Evolutionary conservation across 2,113 vertebrate species (phyloP), one percentile per base, ranked within the genome.

Genomic region (Cyanoliseus patagonus): DNA sequence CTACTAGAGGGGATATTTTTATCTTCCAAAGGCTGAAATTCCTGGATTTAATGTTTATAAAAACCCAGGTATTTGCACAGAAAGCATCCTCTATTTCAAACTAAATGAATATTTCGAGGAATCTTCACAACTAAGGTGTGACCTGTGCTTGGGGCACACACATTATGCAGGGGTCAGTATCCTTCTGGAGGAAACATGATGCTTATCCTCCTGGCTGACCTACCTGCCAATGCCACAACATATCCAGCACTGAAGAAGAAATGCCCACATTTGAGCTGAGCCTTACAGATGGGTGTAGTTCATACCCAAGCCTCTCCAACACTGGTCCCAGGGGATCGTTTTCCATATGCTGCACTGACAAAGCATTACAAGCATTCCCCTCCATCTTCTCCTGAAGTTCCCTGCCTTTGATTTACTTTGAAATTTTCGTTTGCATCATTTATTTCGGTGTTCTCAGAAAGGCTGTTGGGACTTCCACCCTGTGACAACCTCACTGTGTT

Each of bases 261-360:
- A 35, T 3, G 6, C 7, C 51, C 46, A 63, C 35, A 78, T 39
- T 30, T 27, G 46, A 59, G 47, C 13, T 62, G 31, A 86, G 30
- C 57, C 42, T 47, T 31, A 2, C 0, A 16, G 62, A 23, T 13
- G 18, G 31, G 2, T 9, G 0, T 7, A 7, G 10, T 35, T 82
- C 74, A 79, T 61, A 39, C 7, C 11, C 75, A 83, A 57, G 7
- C 17, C n/a, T 49, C 13, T 68, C 41, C 49, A 24, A 31, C 24
- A 2, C 19, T 5, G 6, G 7, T 57, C 44, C 59, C 51, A 67
- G 31, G 13, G 20, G 52, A 44, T 83, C 61, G 25, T 69, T 90
- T 85, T 69, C 83, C 62, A 67, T 51, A 18, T 0, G 0, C 6
- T 28, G 39, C 11, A 17, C 46, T 47, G 20, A 55, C 4, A 8